Conservation (phyloP, 2,113 vertebrate species). For the Antigone vipio region DNA sequence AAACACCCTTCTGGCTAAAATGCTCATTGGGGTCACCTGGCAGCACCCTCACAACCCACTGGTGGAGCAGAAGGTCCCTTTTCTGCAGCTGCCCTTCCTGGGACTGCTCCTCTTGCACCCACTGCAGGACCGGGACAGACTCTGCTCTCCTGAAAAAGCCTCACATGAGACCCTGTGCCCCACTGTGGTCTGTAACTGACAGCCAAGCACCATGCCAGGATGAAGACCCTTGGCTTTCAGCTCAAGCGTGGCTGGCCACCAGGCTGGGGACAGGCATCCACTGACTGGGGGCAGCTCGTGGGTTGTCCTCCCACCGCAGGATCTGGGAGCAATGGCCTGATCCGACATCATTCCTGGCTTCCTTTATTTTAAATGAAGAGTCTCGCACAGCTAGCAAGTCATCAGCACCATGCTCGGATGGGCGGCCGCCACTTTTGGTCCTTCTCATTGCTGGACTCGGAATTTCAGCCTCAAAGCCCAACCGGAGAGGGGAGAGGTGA, state of each 20-base stretch:
- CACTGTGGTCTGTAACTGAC: fast-evolving
- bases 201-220: not conserved
- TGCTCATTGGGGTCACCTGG: fast-evolving
- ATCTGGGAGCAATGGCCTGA: not conserved
- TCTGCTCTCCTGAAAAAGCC: not conserved
- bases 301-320: fast-evolving
- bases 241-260: fast-evolving
- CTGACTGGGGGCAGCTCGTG: not conserved
- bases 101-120: fast-evolving
- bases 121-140: fast-evolving
- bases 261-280: not conserved
- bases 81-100: fast-evolving
- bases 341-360: not conserved
- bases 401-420: fast-evolving
- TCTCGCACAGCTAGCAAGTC: too few species aligned
- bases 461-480: not conserved
- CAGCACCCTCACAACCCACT: not conserved
- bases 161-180: not conserved
- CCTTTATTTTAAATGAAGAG: not conserved
- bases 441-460: not conserved
- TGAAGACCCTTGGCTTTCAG: not conserved
- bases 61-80: not conserved
- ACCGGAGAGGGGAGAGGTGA: fast-evolving
- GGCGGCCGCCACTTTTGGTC: not conserved
- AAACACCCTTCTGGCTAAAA: not conserved